Conservation (phyloP, 2,113 vertebrate genomes). For the Apteryx mantelli region DNA sequence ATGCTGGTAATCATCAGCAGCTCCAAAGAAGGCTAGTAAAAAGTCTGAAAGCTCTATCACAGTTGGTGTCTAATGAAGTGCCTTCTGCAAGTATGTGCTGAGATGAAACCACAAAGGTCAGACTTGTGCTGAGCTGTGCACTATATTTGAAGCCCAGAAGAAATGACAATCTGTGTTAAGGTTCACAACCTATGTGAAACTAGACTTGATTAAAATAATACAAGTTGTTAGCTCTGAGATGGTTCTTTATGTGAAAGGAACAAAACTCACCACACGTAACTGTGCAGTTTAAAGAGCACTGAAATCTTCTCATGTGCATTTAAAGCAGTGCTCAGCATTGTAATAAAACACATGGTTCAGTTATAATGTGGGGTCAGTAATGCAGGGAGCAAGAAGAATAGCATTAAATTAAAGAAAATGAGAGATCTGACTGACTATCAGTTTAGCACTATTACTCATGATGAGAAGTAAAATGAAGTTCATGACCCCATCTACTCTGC, state of each 20-base stretch:
- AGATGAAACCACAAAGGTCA: constrained; percentile 13
- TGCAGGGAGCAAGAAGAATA: constrained; percentile 56
- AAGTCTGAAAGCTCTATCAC: background rate
- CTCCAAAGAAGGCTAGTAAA: background rate
- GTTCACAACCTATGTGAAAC: constrained; percentile 28
- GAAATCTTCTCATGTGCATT: constrained; percentile 34
- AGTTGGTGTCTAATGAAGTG: background rate
- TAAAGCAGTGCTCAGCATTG: constrained; percentile 48
- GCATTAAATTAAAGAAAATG: constrained; percentile 71
- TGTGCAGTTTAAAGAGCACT: background rate
- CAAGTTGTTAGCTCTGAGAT: constrained; percentile 36
- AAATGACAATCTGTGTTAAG: constrained; percentile 4
- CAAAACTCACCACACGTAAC: constrained; percentile 3
- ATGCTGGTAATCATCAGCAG: background rate
- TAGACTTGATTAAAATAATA: constrained; percentile 58
- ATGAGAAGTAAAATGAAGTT: constrained; percentile 65
- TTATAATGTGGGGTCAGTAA: constrained; percentile 64
- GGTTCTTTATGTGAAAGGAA: constrained; percentile 29
- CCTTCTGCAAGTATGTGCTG: background rate
- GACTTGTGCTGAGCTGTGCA: background rate
- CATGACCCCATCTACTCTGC: constrained; percentile 50
- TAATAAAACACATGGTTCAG: constrained; percentile 40
- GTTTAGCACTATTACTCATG: constrained; percentile 66
- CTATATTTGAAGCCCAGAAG: constrained; percentile 11
- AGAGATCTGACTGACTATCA: constrained; percentile 61